Evolutionary conservation across 1,140 invertebrate species (phyloP), one percentile per base, ranked within the genome.

Genomic region (Gryon sp.): DNA sequence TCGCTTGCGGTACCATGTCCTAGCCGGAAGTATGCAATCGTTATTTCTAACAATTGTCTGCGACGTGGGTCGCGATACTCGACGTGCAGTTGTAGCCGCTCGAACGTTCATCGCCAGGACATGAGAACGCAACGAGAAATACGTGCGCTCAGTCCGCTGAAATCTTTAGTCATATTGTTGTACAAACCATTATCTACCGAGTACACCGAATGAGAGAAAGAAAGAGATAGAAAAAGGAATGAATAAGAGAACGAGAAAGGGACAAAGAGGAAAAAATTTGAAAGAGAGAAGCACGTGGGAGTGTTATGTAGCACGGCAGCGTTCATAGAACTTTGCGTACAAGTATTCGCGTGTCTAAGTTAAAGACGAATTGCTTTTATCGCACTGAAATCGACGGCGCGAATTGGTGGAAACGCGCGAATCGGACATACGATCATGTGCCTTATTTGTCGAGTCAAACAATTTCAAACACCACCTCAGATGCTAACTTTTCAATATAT

Each of bases 111-210:
- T 65, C 45, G 60, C 45, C 34, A 16, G 36, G 60, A 74, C 52
- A 74, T 30, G 70, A 52, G 70, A 74, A 74, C 55, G 70, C 53
- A 43, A 34, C 40, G 26, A 38, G 52, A 38, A 43, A 52, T 68
- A 68, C 55, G 66, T 45, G 30, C 41, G 36, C 32, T 43, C 55
- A 11, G 45, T 60, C 57, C 38, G 57, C 41, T 53, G 52, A 69
- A 60, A 76, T 76, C 73, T 76, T 76, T 30, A 41, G 52, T 63
- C 63, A 63, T 76, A 69, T 76, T 69, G 73, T 69, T 50, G 63
- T 76, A 69, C 73, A 69, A 59, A 65, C 55, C 65, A 68, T 76
- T 76, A 69, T 69, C 57, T 50, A 48, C 43, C 24, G 28, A 57
- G 40, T 41, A 0, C 22, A 40, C 24, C 26, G n/a, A n/a, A n/a